Evolutionary conservation across 2,797 vertebrate species (phyloP).

Genomic region (Leptodactylus fallax): DNA sequence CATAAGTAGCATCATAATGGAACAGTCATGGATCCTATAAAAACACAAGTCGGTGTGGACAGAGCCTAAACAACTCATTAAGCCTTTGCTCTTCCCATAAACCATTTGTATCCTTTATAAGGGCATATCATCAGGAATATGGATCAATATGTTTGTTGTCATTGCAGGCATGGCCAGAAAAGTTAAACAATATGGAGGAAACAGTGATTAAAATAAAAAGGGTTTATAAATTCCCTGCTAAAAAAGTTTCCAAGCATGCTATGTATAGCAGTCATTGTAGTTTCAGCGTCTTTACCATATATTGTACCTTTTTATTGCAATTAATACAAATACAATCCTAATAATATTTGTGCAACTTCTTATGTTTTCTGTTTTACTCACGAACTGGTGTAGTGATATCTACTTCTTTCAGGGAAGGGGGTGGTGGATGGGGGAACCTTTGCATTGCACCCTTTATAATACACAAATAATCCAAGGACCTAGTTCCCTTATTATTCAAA

Average conservation of each 20-base stretch:
- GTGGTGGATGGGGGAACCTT: neutral
- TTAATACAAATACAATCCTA: neutral
- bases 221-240: neutral
- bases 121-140: neutral
- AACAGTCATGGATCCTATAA: too few relatives aligned
- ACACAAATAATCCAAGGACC: conserved; percentile 4
- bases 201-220: neutral
- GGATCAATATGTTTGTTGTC: neutral
- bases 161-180: neutral
- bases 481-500: conserved; percentile 14
- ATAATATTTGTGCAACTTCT: neutral
- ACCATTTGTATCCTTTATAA: neutral
- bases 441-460: conserved; percentile 19
- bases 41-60: neutral
- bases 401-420: neutral
- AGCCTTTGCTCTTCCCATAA: neutral
- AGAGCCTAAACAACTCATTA: neutral
- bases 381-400: neutral
- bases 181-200: too few relatives aligned
- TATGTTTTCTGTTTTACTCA: neutral
- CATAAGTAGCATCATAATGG: too few relatives aligned
- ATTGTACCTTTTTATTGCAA: neutral
- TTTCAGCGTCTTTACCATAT: neutral
- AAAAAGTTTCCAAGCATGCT: neutral
- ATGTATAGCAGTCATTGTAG: neutral